Evolutionary conservation across 2,113 vertebrate genomes (phyloP).

Genomic region (Elephas maximus): DNA sequence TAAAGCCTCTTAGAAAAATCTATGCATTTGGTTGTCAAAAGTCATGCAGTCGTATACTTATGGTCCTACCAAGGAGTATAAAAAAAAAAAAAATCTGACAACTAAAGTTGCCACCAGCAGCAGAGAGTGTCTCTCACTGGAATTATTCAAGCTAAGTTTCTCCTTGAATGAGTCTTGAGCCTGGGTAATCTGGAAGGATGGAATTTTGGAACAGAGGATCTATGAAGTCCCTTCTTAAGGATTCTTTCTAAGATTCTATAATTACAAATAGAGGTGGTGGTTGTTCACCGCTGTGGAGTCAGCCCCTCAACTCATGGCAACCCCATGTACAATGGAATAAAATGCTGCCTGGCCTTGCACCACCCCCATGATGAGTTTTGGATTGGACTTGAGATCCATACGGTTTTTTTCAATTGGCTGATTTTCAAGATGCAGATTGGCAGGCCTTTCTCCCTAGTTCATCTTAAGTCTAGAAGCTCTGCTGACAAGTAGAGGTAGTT

Average conservation of each 20-base stretch:
- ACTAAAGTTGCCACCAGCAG: background rate
- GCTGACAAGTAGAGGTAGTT: background rate
- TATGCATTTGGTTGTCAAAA: background rate
- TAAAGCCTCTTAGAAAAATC: background rate
- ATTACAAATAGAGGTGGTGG: background rate
- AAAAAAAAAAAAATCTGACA: background rate
- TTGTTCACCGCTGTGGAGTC: too few relatives aligned
- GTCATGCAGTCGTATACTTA: background rate
- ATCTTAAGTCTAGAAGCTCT: background rate
- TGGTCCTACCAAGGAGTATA: background rate
- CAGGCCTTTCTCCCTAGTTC: background rate
- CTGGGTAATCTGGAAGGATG: background rate
- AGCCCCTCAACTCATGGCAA: too few relatives aligned
- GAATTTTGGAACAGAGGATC: background rate
- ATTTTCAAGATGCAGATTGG: background rate
- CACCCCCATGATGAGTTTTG: too few relatives aligned
- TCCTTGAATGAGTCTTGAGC: background rate
- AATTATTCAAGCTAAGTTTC: background rate
- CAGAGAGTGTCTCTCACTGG: background rate
- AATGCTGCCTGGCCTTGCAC: too few relatives aligned
- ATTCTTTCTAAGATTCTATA: background rate
- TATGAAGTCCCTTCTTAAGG: background rate
- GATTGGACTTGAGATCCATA: too few relatives aligned
- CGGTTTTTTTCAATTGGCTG: background rate
- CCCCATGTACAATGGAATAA: too few relatives aligned